phyloP scores from a whole-genome alignment of 2,797 vertebrate genomes.

The Gymnoscopelus microlampas region DNA sequence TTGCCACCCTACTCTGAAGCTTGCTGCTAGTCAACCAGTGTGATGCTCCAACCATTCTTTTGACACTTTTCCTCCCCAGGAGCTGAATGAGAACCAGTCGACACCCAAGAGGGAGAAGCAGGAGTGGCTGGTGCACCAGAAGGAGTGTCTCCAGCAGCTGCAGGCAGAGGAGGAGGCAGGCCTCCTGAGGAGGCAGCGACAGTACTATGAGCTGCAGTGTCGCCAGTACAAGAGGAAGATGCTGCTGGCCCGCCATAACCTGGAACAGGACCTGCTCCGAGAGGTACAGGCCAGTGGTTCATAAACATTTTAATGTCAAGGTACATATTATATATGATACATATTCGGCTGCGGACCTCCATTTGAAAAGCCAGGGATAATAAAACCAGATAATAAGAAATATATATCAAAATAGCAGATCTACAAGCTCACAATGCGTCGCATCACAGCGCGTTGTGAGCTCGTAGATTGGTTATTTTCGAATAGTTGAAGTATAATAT shows the following conservation, averaged over 20 bases:
- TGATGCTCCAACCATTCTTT: neutral
- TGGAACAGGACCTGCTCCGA: constrained; percentile 91
- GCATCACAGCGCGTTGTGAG: no score
- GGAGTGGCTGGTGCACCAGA: constrained; percentile 93
- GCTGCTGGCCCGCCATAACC: constrained; percentile 89
- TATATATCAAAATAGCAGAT: no score
- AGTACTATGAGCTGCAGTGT: constrained; percentile 92
- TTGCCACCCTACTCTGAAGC: neutral
- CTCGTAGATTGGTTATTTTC: no score
- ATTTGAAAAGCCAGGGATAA: no score
- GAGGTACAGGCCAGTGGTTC: constrained; percentile 71
- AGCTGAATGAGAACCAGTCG: constrained; percentile 93
- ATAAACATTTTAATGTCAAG: neutral
- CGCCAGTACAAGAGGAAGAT: constrained; percentile 95
- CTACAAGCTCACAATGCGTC: no score
- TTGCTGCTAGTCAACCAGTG: neutral
- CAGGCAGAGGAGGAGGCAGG: constrained; percentile 92
- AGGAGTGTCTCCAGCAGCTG: constrained; percentile 91
- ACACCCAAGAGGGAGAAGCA: constrained; percentile 94
- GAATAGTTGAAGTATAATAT: no score
- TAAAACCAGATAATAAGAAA: no score
- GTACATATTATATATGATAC: no score
- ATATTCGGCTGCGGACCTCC: neutral
- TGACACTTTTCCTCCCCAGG: constrained; percentile 67
- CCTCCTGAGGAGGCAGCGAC: constrained; percentile 88